Percentiles rank a stretch among this genome's conserved stretches.
Conservation (phyloP, 2,113 vertebrate species). For the Pterophyllum scalare region DNA sequence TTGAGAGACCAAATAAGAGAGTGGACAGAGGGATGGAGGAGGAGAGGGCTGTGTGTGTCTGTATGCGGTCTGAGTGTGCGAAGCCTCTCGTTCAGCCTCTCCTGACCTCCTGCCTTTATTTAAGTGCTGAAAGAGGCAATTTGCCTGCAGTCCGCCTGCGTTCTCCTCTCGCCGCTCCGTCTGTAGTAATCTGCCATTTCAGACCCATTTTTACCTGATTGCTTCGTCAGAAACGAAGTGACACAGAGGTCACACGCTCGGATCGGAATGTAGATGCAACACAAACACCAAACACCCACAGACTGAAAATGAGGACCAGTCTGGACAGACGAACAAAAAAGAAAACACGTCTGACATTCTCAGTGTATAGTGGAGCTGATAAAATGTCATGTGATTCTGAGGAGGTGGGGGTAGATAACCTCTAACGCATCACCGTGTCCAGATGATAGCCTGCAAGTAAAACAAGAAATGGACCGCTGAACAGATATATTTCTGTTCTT, state of each 20-base stretch:
- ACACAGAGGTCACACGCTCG: slow-evolving; percentile 46
- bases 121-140: slow-evolving; percentile 73
- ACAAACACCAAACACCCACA: slow-evolving; percentile 42
- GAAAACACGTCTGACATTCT: slow-evolving; percentile 43
- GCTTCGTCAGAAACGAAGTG: slow-evolving; percentile 60
- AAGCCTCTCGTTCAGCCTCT: slow-evolving; percentile 32
- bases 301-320: slow-evolving; percentile 48
- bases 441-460: neutral
- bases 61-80: slow-evolving; percentile 36
- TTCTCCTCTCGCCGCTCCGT: slow-evolving; percentile 23
- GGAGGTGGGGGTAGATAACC: neutral
- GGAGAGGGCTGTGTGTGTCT: neutral
- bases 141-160: slow-evolving; percentile 57
- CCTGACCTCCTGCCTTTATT: slow-evolving; percentile 69
- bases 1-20: slow-evolving; percentile 9
- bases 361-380: slow-evolving; percentile 4
- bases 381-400: neutral
- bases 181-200: slow-evolving; percentile 75
- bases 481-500: neutral
- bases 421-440: neutral
- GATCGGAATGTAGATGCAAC: slow-evolving; percentile 53
- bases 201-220: slow-evolving; percentile 72
- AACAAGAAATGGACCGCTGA: neutral
- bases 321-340: neutral
- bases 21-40: neutral